Evolutionary conservation across 2,113 vertebrate genomes (phyloP).

Genomic region (Ailurus styani): DNA sequence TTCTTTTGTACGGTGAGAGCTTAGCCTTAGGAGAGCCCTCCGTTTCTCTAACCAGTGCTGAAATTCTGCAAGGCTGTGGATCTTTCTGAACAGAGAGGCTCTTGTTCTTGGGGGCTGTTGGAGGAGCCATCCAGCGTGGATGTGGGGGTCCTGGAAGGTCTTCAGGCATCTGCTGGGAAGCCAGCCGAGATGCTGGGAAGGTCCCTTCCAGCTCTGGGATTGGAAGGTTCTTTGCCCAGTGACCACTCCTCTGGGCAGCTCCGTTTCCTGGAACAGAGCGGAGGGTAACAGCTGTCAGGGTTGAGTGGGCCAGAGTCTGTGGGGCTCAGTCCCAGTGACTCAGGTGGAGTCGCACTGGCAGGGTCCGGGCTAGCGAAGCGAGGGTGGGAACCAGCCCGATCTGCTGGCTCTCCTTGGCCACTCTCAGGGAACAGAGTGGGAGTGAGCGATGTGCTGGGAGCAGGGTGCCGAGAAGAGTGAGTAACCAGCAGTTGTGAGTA

Average conservation of each 20-base stretch:
- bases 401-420: not conserved
- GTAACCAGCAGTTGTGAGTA: slow-evolving; percentile 64
- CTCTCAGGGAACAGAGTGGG: not conserved
- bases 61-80: not conserved
- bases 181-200: not conserved
- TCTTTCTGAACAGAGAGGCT: not conserved
- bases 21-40: not conserved
- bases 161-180: not conserved
- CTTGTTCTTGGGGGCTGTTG: not conserved
- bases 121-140: not conserved
- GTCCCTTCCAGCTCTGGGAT: not conserved
- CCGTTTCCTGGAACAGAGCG: not conserved
- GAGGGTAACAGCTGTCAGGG: slow-evolving; percentile 41
- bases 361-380: not conserved
- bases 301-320: not conserved
- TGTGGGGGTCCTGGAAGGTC: not conserved
- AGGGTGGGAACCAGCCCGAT: not conserved
- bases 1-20: not conserved
- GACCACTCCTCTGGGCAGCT: not conserved
- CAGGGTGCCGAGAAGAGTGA: slow-evolving; percentile 1
- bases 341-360: not conserved
- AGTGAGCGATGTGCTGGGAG: not conserved
- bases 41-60: not conserved
- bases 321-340: slow-evolving; percentile 16
- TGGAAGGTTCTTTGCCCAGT: not conserved